Base-by-base conservation (phyloP, 1,140 invertebrate species). In the Drosophila watanabei region DNA sequence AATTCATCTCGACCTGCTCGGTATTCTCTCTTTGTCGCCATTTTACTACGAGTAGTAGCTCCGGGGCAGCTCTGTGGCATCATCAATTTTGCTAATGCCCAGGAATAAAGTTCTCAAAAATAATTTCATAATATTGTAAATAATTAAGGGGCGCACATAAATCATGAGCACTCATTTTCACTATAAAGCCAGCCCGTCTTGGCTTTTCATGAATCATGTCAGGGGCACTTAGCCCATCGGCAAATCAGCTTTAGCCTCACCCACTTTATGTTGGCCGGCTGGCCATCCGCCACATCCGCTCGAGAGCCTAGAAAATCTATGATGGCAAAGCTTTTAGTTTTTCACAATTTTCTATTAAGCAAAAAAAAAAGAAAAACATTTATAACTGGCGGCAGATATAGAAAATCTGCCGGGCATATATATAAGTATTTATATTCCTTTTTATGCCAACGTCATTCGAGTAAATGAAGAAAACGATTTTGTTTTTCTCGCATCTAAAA, bases 211-310 rank as follows among this genome's bases (percentile, higher is more conserved):
- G 80, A 88, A 81, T 89, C 82, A 88, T 91, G 86, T 90, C 86
- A 90, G 87, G 87, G 87, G 82, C 86, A 90, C 82, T 88, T 81
- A 59, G 69, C 48, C 48, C 70, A 79, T 57, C 57, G 72, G 73
- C 56, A 56, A 65, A 76, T 75, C 73, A 75, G 52, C 71, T 65
- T 43, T 43, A 20, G 68, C 37, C 68, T 48, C 49, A 39, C 56
- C 48, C 72, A 73, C 70, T 75, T 63, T 75, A 61, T 58, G 62
- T 32, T 59, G 45, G 24, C 24, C 3, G 24, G 58, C 37, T 73
- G 73, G 37, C 59, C 69, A 71, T 11, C 62, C 48, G 4, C 49
- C 54, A 57, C 54, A 62, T 79, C 75, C 66, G 73, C 54, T 58
- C 69, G 51, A 45, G 68, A 60, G 70, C 54, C 71, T 33, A 75